Conservation (phyloP, 2,797 vertebrate species). For the Limnodromus scolopaceus region DNA sequence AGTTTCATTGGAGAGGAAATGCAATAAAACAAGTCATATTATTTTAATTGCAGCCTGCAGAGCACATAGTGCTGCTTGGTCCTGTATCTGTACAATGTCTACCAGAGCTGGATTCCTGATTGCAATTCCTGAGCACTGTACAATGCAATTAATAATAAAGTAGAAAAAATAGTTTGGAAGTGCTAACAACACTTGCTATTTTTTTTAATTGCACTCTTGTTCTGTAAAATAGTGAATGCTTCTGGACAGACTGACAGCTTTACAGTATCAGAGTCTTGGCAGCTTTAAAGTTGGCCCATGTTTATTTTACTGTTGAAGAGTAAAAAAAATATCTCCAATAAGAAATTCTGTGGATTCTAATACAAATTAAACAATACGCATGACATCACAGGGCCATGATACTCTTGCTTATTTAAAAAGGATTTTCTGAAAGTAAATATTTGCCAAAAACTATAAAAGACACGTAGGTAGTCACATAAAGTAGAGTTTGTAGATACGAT, state of each 20-base stretch:
- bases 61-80: neutral
- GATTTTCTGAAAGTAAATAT: neutral
- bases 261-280: neutral
- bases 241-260: neutral
- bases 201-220: neutral
- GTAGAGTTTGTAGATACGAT: neutral
- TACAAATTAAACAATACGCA: neutral
- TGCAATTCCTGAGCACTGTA: neutral
- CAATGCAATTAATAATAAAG: neutral
- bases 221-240: neutral
- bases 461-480: neutral
- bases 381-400: neutral
- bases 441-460: neutral
- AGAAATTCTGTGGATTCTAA: neutral
- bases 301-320: neutral
- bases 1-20: neutral
- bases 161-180: neutral
- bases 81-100: neutral
- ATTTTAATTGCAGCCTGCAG: neutral
- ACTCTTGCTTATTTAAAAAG: neutral
- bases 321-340: neutral
- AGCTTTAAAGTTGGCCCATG: neutral
- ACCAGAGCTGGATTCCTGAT: neutral
- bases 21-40: neutral
- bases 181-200: neutral